Conservation (phyloP, 2,888 invertebrate species). For the Epinotia bilunana region DNA sequence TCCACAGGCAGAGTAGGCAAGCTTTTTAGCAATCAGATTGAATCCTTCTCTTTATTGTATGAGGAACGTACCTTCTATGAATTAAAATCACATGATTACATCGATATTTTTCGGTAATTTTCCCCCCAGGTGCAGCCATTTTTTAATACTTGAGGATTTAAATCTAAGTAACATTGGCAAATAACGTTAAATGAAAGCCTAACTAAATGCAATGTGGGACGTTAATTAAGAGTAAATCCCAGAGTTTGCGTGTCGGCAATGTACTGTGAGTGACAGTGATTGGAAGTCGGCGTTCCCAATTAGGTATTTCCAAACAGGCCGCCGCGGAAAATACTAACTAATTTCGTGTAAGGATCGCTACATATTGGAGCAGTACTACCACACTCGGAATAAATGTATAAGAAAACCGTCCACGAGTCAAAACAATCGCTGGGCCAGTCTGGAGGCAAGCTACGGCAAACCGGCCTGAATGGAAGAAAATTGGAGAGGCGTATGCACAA, state of each 20-base stretch:
- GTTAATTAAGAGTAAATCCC: slow-evolving; percentile 43
- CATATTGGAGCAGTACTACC: slow-evolving; percentile 9
- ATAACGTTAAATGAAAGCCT: slow-evolving; percentile 28
- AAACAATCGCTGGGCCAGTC: no score
- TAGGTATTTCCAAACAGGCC: slow-evolving; percentile 44
- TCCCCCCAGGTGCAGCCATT: background rate
- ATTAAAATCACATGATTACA: no score
- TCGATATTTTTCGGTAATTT: background rate
- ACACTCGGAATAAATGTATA: no score
- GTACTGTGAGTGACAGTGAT: slow-evolving; percentile 43
- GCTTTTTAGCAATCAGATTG: no score
- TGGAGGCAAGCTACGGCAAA: no score
- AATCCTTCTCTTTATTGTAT: no score
- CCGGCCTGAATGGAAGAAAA: no score
- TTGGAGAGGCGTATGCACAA: no score
- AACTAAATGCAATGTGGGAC: slow-evolving; percentile 33
- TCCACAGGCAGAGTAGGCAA: no score
- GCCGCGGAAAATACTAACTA: slow-evolving; percentile 35
- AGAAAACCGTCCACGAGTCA: no score
- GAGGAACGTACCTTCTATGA: no score
- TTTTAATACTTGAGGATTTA: background rate
- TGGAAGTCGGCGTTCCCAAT: slow-evolving; percentile 42
- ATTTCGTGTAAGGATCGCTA: slow-evolving; percentile 23
- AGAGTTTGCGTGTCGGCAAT: slow-evolving; percentile 25
- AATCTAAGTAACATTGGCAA: background rate